Conservation (phyloP, 2,888 invertebrate species). For the Melanostoma mellinum region DNA sequence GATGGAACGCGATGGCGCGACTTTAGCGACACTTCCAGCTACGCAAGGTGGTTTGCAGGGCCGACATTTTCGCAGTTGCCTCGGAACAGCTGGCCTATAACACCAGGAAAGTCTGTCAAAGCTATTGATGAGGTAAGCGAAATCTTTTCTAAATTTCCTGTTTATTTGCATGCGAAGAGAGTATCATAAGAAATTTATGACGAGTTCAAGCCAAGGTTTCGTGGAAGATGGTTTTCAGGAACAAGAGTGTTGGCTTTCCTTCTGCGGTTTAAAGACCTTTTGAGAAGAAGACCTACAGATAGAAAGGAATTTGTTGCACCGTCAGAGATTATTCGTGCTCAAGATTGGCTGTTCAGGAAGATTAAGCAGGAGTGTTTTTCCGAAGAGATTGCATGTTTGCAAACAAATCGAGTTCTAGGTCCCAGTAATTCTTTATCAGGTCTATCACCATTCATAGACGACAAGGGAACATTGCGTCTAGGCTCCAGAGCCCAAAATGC, state of each 20-base stretch:
- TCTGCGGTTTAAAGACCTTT: constrained; percentile 21
- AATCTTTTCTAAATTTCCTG: neutral
- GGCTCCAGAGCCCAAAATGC: constrained; percentile 4
- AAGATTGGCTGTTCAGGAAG: constrained; percentile 20
- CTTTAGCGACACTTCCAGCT: no score
- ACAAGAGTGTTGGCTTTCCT: constrained; percentile 6
- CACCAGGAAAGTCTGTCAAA: neutral
- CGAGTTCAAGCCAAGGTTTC: constrained; percentile 14
- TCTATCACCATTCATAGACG: constrained; percentile 26
- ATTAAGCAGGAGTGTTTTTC: constrained; percentile 26
- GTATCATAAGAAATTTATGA: constrained; percentile 5
- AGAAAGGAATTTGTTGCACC: constrained; percentile 11
- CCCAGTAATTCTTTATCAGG: neutral
- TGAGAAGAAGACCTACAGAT: neutral
- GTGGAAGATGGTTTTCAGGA: constrained; percentile 15
- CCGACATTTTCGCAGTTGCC: neutral
- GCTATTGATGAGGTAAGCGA: neutral
- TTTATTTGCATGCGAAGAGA: neutral
- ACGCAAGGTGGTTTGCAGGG: constrained; percentile 25
- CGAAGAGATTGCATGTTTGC: constrained; percentile 1
- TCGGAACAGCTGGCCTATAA: neutral
- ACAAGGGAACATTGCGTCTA: constrained; percentile 16
- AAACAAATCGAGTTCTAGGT: neutral
- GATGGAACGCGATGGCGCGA: no score
- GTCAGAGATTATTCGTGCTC: neutral